Evolutionary conservation across 2,797 vertebrate species (phyloP).

Genomic region (Champsocephalus esox): DNA sequence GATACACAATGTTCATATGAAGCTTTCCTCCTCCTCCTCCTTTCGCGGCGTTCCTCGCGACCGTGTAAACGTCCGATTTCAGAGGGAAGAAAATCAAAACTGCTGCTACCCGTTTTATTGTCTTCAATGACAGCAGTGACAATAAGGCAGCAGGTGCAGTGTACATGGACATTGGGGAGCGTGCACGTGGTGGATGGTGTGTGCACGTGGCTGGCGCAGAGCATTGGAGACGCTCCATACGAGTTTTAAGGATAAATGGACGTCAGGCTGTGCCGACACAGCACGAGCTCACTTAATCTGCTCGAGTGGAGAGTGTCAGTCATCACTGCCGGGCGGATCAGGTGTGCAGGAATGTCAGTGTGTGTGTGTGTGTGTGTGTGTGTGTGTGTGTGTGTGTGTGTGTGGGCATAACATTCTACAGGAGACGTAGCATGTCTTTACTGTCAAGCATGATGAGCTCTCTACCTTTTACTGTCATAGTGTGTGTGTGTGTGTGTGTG

Average conservation of each 20-base stretch:
- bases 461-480: slow-evolving; percentile 20
- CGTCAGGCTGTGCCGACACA: slow-evolving; percentile 72
- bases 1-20: too few relatives aligned
- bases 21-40: too few relatives aligned
- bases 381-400: slow-evolving; percentile 11
- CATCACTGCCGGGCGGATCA: slow-evolving; percentile 72
- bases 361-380: slow-evolving; percentile 9
- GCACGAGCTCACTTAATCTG: slow-evolving; percentile 77
- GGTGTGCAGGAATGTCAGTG: slow-evolving; percentile 52
- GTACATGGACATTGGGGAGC: slow-evolving; percentile 12
- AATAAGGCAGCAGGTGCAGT: slow-evolving; percentile 31
- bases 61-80: slow-evolving; percentile 1
- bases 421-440: slow-evolving; percentile 37
- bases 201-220: slow-evolving; percentile 34
- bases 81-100: slow-evolving; percentile 1
- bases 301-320: slow-evolving; percentile 76
- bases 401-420: slow-evolving; percentile 29
- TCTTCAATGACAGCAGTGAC: slow-evolving; percentile 21
- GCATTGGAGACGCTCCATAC: slow-evolving; percentile 57
- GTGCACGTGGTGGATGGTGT: slow-evolving; percentile 24
- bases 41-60: not conserved
- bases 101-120: not conserved
- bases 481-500: too few relatives aligned
- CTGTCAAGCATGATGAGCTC: slow-evolving; percentile 38
- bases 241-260: slow-evolving; percentile 77